A percentile compares a stretch with the other conserved stretches of the same genome.
These are phyloP conservation scores for Microtus pennsylvanicus DNA, from an alignment of 2,113 vertebrate species.

Conservation along the genomic window DNA sequence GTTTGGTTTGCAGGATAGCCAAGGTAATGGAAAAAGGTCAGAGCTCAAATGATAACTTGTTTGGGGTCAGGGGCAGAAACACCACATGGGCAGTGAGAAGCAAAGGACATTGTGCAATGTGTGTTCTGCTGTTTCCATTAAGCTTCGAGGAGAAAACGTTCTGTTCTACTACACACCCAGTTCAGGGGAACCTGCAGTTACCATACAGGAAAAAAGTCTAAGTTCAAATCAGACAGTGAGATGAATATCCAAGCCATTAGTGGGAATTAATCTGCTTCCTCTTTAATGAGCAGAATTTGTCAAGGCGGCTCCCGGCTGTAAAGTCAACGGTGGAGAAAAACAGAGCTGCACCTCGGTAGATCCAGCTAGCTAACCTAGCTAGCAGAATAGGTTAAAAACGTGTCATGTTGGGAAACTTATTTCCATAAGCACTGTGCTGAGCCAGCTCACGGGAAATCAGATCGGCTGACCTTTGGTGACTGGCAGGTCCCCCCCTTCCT, in stretches of 20 bases:
- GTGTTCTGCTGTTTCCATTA: background rate
- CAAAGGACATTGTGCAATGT: background rate
- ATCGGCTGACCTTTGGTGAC: background rate
- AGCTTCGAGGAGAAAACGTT: background rate
- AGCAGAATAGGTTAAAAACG: background rate
- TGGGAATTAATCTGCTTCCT: slow-evolving; percentile 46
- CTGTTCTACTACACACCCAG: background rate
- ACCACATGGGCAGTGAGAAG: background rate
- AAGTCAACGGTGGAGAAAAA: background rate
- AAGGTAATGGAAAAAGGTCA: background rate
- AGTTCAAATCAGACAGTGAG: slow-evolving; percentile 50
- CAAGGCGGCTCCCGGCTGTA: background rate
- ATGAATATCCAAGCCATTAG: slow-evolving; percentile 35
- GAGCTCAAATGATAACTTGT: background rate
- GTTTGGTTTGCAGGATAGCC: background rate
- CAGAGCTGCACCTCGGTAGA: background rate
- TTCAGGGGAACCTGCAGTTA: background rate
- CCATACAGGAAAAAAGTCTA: slow-evolving; percentile 2
- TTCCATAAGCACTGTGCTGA: background rate
- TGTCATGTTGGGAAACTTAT: background rate
- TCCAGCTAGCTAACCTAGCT: background rate
- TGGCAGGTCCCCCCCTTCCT: background rate
- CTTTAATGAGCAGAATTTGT: slow-evolving; percentile 43
- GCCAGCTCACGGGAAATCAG: background rate
- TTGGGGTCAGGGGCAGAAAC: background rate